phyloP scores from a whole-genome alignment of 2,797 vertebrate genomes.

The Lepilemur ruficaudatus region DNA sequence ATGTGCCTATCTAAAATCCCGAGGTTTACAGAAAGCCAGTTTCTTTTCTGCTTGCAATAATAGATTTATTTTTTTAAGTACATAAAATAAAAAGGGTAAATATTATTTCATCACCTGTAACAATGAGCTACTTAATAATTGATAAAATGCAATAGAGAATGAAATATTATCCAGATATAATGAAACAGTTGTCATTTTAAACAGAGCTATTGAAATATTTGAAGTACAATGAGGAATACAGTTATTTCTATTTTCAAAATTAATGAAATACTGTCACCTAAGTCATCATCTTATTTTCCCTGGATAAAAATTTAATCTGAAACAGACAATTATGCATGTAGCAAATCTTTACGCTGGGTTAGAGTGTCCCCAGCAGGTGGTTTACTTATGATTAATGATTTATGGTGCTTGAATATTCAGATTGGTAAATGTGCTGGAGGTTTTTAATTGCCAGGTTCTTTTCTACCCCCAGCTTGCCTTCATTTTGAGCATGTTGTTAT shows the following conservation, averaged over 20 bases:
- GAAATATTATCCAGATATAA: background rate
- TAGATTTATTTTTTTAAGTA: background rate
- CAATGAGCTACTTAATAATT: background rate
- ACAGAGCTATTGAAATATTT: background rate
- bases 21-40: background rate
- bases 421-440: background rate
- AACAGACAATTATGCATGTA: slow-evolving; percentile 16
- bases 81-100: background rate
- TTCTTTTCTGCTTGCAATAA: background rate
- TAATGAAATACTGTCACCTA: background rate
- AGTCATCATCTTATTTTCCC: background rate
- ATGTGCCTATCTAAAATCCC: background rate
- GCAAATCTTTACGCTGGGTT: slow-evolving; percentile 42
- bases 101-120: background rate
- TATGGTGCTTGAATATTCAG: slow-evolving; percentile 60
- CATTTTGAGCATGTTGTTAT: slow-evolving; percentile 49
- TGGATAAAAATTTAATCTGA: background rate
- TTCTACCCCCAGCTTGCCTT: slow-evolving; percentile 19
- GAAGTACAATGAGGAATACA: background rate
- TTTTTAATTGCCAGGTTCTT: slow-evolving; percentile 40
- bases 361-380: slow-evolving; percentile 37
- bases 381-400: slow-evolving; percentile 50
- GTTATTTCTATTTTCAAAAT: background rate
- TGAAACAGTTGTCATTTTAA: background rate
- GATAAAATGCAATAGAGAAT: background rate